Percentiles rank a stretch among this genome's conserved stretches.
Evolutionary conservation across 2,113 vertebrate species (phyloP).

Genomic region (Hippocampus abdominalis): DNA sequence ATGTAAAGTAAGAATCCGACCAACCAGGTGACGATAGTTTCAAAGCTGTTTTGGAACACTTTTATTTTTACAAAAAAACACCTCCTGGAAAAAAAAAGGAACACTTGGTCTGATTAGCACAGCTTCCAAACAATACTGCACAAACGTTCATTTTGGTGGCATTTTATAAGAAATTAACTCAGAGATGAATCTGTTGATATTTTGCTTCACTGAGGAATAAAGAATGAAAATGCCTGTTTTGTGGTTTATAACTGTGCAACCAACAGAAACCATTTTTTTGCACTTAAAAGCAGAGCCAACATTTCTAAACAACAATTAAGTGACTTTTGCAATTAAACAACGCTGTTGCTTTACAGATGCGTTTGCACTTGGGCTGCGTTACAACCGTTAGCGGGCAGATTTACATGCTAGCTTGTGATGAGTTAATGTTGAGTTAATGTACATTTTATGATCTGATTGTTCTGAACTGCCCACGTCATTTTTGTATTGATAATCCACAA

Average conservation of each 20-base stretch:
- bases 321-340: background rate
- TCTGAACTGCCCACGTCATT: too few relatives aligned
- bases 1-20: background rate
- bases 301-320: background rate
- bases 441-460: too few relatives aligned
- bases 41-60: background rate
- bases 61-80: background rate
- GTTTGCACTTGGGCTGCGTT: background rate
- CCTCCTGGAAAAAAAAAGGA: background rate
- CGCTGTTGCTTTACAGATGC: background rate
- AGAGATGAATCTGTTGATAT: background rate
- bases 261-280: background rate
- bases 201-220: conserved; percentile 24
- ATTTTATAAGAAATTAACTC: background rate
- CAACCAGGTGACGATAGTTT: background rate
- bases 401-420: too few relatives aligned
- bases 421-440: too few relatives aligned
- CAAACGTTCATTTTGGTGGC: background rate
- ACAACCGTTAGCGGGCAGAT: background rate
- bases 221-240: conserved; percentile 16
- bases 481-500: too few relatives aligned
- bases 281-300: too few relatives aligned
- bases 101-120: conserved; percentile 2
- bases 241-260: background rate
- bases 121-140: background rate